Percentiles rank a stretch among this genome's conserved stretches.
These are phyloP conservation scores for Eilema caniola DNA, from an alignment of 2,888 invertebrate species.

Conservation along the genomic window DNA sequence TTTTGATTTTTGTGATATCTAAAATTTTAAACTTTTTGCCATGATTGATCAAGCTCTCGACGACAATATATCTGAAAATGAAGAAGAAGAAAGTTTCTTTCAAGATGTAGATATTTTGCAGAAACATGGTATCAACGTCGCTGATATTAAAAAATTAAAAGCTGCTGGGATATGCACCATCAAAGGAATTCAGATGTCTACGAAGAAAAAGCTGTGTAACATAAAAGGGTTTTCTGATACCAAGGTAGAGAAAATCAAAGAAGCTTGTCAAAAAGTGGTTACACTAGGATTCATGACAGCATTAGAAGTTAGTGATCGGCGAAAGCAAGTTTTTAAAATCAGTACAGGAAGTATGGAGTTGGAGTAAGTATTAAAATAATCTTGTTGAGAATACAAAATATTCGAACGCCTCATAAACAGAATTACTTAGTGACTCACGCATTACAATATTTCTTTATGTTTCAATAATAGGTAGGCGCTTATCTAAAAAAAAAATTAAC, in stretches of 20 bases:
- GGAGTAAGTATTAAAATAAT: conserved; percentile 86
- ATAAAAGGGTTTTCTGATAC: conserved; percentile 93
- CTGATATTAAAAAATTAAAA: conserved; percentile 93
- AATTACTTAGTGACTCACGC: too few relatives aligned
- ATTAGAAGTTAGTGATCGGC: conserved; percentile 90
- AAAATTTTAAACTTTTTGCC: conserved; percentile 11
- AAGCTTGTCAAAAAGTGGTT: conserved; percentile 90
- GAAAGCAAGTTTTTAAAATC: conserved; percentile 91
- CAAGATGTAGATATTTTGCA: conserved; percentile 91
- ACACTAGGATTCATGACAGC: conserved; percentile 91
- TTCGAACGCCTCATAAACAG: too few relatives aligned
- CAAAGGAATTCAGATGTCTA: conserved; percentile 93
- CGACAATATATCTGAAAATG: conserved; percentile 81
- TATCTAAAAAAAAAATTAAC: too few relatives aligned
- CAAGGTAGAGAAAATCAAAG: conserved; percentile 93
- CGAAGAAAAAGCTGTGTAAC: conserved; percentile 89
- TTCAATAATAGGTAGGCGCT: background rate
- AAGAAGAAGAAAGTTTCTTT: conserved; percentile 90
- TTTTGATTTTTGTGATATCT: background rate
- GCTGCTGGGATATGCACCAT: conserved; percentile 92
- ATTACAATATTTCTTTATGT: background rate
- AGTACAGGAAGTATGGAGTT: conserved; percentile 89
- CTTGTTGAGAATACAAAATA: background rate
- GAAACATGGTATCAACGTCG: conserved; percentile 89
- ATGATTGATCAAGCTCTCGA: conserved; percentile 80